Conservation (phyloP, 2,888 invertebrate species). For the Drosophila suboccidentalis region DNA sequence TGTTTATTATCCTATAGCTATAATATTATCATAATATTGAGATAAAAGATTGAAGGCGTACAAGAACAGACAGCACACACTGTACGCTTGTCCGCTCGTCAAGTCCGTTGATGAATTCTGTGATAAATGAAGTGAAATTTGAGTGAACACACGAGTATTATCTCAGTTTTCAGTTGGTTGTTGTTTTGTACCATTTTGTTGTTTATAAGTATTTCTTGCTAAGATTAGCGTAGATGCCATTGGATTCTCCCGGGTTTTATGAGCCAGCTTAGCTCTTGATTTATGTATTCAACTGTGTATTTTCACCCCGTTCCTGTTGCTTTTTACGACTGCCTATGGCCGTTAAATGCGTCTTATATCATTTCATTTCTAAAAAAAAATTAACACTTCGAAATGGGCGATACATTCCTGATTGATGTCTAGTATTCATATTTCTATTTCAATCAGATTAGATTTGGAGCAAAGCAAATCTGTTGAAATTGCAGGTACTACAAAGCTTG, state of each 20-base stretch:
- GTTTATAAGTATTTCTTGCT: slow-evolving; percentile 8
- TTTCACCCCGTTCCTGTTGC: neutral
- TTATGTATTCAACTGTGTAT: slow-evolving; percentile 8
- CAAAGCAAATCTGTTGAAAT: neutral
- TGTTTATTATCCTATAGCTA: neutral
- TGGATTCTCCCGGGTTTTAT: slow-evolving; percentile 22
- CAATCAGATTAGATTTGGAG: neutral
- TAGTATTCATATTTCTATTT: slow-evolving; percentile 3
- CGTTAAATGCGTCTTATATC: slow-evolving; percentile 13
- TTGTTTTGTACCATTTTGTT: slow-evolving; percentile 9
- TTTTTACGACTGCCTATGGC: slow-evolving; percentile 17
- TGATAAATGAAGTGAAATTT: slow-evolving; percentile 70
- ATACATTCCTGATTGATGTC: slow-evolving; percentile 1
- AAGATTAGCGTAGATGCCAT: neutral
- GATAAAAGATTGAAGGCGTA: neutral
- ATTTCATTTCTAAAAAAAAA: slow-evolving; percentile 2
- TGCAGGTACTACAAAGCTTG: neutral
- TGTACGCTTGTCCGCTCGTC: slow-evolving; percentile 8
- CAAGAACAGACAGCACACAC: slow-evolving; percentile 1
- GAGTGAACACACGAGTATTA: slow-evolving; percentile 38
- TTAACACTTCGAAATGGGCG: neutral
- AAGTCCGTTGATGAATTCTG: slow-evolving; percentile 54
- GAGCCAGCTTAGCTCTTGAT: slow-evolving; percentile 18
- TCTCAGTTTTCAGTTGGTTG: slow-evolving; percentile 26
- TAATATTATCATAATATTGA: neutral